Percentiles rank a stretch among this genome's conserved stretches.
Conservation (phyloP, 2,797 vertebrate genomes). For the Lutjanus campechanus region DNA sequence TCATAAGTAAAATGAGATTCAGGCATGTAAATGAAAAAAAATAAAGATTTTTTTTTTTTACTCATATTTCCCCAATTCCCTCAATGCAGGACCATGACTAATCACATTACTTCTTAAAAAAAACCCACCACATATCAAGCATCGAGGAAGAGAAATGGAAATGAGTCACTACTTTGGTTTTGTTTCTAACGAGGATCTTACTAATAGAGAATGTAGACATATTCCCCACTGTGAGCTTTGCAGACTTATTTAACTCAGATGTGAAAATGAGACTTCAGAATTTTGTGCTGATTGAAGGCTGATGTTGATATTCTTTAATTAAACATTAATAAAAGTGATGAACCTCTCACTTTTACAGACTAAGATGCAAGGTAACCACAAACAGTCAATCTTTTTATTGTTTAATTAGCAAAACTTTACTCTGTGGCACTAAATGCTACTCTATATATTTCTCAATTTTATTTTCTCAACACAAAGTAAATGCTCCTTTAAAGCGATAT, state of each 20-base stretch:
- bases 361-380: not conserved
- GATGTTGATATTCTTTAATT: not conserved
- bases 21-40: not conserved
- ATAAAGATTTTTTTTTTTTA: not conserved
- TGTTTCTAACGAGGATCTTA: not conserved
- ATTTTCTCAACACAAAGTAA: not conserved
- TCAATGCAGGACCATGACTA: not conserved
- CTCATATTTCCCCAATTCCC: not conserved
- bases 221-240: not conserved
- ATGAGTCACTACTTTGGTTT: constrained; percentile 7
- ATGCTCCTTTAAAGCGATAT: not conserved
- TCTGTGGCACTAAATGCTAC: too few relatives aligned
- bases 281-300: not conserved
- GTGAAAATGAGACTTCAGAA: not conserved
- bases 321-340: not conserved
- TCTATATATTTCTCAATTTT: not conserved
- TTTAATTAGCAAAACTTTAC: not conserved
- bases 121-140: not conserved
- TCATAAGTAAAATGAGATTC: not conserved
- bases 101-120: constrained; percentile 4
- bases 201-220: not conserved
- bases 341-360: not conserved
- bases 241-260: not conserved
- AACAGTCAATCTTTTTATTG: not conserved
- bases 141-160: not conserved